Percentiles rank a stretch among this genome's conserved stretches.
Evolutionary conservation across 2,113 vertebrate genomes (phyloP).

Genomic region (Alosa alosa): DNA sequence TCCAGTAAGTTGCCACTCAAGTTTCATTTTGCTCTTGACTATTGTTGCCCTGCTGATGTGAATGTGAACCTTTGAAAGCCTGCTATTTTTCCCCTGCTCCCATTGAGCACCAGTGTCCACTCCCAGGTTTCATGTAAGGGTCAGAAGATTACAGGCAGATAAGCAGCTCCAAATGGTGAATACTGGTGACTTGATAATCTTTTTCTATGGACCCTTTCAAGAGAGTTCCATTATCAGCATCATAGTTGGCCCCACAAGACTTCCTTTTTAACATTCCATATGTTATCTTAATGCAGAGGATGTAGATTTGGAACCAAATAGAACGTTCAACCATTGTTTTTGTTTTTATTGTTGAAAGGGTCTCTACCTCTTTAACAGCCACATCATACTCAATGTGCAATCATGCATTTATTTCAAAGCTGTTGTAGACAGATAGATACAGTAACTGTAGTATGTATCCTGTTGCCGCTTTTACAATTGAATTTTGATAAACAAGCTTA

Average conservation of each 20-base stretch:
- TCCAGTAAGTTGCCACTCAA: conserved; percentile 99
- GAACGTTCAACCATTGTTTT: too few relatives aligned
- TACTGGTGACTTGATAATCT: conserved; percentile 58
- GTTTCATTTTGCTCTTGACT: conserved; percentile 97
- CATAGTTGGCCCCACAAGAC: too few relatives aligned
- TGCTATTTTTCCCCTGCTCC: conserved; percentile 35
- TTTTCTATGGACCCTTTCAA: too few relatives aligned
- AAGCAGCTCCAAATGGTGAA: conserved; percentile 24
- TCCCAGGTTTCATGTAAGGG: conserved; percentile 17
- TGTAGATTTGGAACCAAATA: too few relatives aligned
- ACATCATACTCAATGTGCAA: background rate
- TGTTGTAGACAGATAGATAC: background rate
- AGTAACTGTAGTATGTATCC: background rate
- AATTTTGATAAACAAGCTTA: background rate
- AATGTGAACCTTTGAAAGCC: conserved; percentile 43
- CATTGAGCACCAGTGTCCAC: conserved; percentile 16
- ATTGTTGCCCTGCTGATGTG: conserved; percentile 52
- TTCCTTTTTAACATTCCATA: too few relatives aligned
- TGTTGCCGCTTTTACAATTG: background rate
- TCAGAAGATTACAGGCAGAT: conserved; percentile 32
- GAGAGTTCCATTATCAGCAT: too few relatives aligned
- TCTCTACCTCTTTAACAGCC: background rate
- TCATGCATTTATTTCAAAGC: background rate
- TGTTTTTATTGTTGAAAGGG: too few relatives aligned
- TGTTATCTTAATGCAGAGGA: too few relatives aligned